Base-by-base conservation (phyloP, 2,797 vertebrate species). In the Adelosebastes latens region DNA sequence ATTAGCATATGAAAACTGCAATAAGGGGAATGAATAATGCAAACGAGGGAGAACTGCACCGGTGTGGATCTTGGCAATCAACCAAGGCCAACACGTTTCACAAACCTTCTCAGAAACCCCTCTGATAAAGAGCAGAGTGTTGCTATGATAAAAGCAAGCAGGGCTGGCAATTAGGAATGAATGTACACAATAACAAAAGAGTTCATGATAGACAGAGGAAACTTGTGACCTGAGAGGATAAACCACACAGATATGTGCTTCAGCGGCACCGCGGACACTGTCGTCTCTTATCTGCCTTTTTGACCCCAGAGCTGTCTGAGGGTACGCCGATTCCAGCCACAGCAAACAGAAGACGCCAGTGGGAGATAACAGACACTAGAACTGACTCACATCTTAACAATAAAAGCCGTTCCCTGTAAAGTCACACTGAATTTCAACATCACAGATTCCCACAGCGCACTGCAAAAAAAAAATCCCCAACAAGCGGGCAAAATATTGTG, bases 1-100 rank as follows among this genome's bases (percentile, higher is more conserved):
- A 90, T 94, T 84, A 81, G 75, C 80, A 86, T 80, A 83, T 80
- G 60, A 81, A 91, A 85, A 85, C 53, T 46, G 79, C 58, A 82
- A 87, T 55, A 72, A 80, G 62, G 73, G 80, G 79, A 83, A 89
- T 88, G 36, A 90, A 91, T 74, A 79, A 89, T 88, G 76, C 64
- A 89, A 82, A 87, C 77, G 27, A 42, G n/a, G 9, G 39, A 78
- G 64, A 79, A 84, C 49, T 18, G 79, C 46, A 76, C 22, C 3
- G 6, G 32, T 79, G 80, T 62, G 67, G 62, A 82, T 81, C 59
- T 78, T 79, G 65, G 80, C 75, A 69, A 82, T 79, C 79, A 81
- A 87, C 74, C 77, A 78, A 76, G 55, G 55, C 25, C 25, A 72
- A 75, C 75, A 53, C 56, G 24, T 72, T 83, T 83, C 32, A 52